These are phyloP conservation scores for Polydrusus pterygomalis DNA, from an alignment of 2,888 invertebrate species.

Conservation along the genomic window DNA sequence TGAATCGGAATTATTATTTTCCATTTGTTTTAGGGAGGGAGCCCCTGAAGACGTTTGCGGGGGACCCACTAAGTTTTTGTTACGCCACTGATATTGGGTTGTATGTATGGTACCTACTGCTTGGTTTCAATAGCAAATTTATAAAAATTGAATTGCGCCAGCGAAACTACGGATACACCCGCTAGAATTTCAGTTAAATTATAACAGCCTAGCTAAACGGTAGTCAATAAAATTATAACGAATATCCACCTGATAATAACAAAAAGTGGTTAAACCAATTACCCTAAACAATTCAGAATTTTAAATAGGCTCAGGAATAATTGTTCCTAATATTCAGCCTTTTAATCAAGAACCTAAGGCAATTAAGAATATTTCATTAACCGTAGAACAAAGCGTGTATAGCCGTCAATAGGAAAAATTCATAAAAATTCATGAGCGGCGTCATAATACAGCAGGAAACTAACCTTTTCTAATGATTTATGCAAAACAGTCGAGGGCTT, in stretches of 20 bases:
- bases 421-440: slow-evolving; percentile 54
- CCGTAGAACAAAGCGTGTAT: slow-evolving; percentile 29
- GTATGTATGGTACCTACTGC: no score
- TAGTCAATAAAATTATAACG: no score
- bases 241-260: neutral
- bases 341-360: slow-evolving; percentile 50
- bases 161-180: no score
- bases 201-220: no score
- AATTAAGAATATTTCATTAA: slow-evolving; percentile 54
- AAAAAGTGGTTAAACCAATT: slow-evolving; percentile 23
- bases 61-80: no score
- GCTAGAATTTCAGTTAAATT: no score
- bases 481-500: slow-evolving; percentile 51
- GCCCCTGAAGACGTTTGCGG: no score
- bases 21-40: no score
- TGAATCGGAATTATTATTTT: no score
- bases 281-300: slow-evolving; percentile 8
- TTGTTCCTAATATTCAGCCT: slow-evolving; percentile 22
- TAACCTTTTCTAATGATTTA: slow-evolving; percentile 54
- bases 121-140: no score
- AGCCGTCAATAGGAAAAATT: slow-evolving; percentile 48
- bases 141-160: no score
- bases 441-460: slow-evolving; percentile 49
- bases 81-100: no score
- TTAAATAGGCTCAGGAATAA: slow-evolving; percentile 19